Percentiles rank a stretch among this genome's conserved stretches.
Conservation (phyloP, 2,797 vertebrate species). For the Corythornis leucogaster region DNA sequence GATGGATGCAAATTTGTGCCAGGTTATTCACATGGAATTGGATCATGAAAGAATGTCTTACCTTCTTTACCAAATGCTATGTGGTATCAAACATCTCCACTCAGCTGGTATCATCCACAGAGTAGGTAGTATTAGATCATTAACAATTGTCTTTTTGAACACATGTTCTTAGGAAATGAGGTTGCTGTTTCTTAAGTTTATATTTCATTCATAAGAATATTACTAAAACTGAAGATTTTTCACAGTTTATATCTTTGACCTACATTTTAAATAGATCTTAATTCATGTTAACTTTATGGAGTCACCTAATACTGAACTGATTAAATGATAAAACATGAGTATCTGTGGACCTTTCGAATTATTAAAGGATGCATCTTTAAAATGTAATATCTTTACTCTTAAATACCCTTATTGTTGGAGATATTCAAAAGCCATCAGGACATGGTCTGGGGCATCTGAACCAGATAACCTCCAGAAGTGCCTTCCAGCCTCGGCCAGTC, state of each 20-base stretch:
- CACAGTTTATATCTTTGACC: no score
- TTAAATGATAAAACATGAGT: neutral
- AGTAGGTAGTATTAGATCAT: constrained; percentile 80
- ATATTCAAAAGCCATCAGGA: neutral
- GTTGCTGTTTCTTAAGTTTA: neutral
- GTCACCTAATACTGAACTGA: neutral
- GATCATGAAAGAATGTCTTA: constrained; percentile 99
- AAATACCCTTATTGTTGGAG: neutral
- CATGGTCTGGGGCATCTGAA: neutral
- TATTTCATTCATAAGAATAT: neutral
- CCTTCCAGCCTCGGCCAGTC: neutral
- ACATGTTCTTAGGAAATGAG: neutral
- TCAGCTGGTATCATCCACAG: constrained; percentile 98
- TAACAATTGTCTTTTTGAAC: neutral
- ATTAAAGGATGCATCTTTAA: neutral
- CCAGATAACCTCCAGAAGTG: neutral
- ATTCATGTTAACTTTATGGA: neutral
- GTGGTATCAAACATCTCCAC: constrained; percentile 96
- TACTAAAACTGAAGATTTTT: neutral
- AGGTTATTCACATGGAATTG: constrained; percentile 98
- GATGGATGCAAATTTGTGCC: constrained; percentile 97
- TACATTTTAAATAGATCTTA: neutral
- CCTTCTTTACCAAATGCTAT: constrained; percentile 96
- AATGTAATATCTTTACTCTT: neutral
- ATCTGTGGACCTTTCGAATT: neutral